Conservation (phyloP, 2,797 vertebrate species). For the Falco cherrug region DNA sequence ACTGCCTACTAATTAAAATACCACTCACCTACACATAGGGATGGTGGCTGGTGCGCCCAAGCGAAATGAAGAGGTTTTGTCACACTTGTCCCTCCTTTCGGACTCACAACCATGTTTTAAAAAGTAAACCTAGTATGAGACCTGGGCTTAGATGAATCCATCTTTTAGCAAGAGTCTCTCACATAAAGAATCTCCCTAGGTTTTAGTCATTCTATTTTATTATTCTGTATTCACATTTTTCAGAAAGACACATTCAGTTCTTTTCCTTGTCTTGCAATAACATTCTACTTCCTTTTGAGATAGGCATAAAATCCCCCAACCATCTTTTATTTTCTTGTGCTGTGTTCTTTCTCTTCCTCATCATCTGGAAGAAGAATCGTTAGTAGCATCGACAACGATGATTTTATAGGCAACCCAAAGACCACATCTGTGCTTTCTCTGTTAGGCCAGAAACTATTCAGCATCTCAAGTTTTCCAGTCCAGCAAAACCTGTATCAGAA, state of each 20-base stretch:
- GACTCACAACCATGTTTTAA: background rate
- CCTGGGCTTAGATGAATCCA: background rate
- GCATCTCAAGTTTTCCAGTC: background rate
- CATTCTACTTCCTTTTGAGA: background rate
- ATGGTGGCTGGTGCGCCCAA: background rate
- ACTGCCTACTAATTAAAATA: background rate
- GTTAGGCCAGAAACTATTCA: background rate
- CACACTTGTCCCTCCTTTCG: background rate
- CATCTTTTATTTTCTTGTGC: background rate
- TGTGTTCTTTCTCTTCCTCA: background rate
- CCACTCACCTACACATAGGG: background rate
- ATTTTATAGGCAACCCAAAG: background rate
- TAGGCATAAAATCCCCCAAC: accelerated
- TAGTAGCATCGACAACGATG: background rate
- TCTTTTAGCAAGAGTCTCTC: background rate
- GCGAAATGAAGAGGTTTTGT: background rate
- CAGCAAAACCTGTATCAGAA: background rate
- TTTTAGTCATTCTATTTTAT: background rate
- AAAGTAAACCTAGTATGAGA: background rate
- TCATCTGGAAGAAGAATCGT: background rate
- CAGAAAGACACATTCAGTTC: background rate
- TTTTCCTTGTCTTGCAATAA: background rate
- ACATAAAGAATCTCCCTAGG: background rate
- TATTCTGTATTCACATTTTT: background rate
- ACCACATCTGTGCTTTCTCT: background rate